Conservation (phyloP, 2,797 vertebrate genomes). For the Neosilurus hyrtlii region DNA sequence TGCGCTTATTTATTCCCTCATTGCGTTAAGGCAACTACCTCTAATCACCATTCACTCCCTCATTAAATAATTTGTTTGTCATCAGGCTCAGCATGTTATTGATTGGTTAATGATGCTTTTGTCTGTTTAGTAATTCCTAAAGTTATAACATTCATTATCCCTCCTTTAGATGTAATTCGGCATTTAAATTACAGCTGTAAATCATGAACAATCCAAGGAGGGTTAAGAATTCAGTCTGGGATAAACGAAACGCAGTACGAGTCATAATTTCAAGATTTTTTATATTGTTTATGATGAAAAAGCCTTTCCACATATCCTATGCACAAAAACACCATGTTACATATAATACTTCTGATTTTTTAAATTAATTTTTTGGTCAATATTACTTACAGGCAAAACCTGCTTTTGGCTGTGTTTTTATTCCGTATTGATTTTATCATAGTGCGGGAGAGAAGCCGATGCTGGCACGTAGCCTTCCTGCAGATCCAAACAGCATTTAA, state of each 20-base stretch:
- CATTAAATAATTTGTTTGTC: not conserved
- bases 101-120: conserved; percentile 18
- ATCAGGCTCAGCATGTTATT: conserved; percentile 13
- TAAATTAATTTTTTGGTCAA: not conserved
- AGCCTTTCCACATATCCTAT: not conserved
- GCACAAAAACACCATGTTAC: not conserved
- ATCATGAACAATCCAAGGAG: not conserved
- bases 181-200: not conserved
- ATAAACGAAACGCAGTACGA: not conserved
- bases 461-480: conserved; percentile 11
- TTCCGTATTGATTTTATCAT: conserved; percentile 21
- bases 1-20: conserved; percentile 1
- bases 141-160: not conserved
- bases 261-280: not conserved
- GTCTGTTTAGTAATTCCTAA: conserved; percentile 2
- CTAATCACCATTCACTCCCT: conserved; percentile 21
- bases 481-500: conserved; percentile 18
- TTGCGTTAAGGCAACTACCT: not conserved
- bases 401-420: not conserved
- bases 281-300: not conserved
- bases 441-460: conserved; percentile 5
- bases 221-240: not conserved
- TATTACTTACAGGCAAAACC: not conserved
- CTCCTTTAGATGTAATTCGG: not conserved
- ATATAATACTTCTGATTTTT: not conserved